These are phyloP conservation scores for Bovichtus diacanthus DNA, from an alignment of 2,797 vertebrate genomes.

Conservation along the genomic window DNA sequence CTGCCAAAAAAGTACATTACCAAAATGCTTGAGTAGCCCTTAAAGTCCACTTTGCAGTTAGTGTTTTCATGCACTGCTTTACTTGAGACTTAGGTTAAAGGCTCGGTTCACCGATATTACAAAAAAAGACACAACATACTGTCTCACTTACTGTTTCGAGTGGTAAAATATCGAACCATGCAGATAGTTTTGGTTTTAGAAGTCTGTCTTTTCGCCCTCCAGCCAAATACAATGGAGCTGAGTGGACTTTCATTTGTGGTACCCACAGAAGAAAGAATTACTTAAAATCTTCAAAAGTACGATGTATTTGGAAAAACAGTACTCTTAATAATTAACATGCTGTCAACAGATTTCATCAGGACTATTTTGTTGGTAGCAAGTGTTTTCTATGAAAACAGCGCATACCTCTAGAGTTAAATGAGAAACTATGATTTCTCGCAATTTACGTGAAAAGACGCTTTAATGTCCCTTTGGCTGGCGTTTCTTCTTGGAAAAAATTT, in stretches of 20 bases:
- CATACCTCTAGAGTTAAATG: slow-evolving; percentile 6
- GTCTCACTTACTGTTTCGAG: not conserved
- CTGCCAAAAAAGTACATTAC: not conserved
- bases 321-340: slow-evolving; percentile 10
- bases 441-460: not conserved
- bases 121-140: not conserved
- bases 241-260: not conserved
- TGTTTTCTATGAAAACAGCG: slow-evolving; percentile 14
- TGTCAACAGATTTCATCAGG: slow-evolving; percentile 27
- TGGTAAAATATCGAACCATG: not conserved
- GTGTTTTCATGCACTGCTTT: not conserved
- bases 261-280: not conserved
- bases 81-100: not conserved
- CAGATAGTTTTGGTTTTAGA: not conserved
- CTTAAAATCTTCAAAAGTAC: not conserved
- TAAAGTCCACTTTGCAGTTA: not conserved
- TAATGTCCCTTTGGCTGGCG: slow-evolving; percentile 6
- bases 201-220: not conserved
- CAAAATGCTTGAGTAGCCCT: not conserved
- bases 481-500: slow-evolving; percentile 25
- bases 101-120: not conserved
- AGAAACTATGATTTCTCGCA: slow-evolving; percentile 19
- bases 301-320: slow-evolving; percentile 1
- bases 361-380: slow-evolving; percentile 14
- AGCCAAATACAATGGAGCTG: not conserved